Conservation (phyloP, 2,797 vertebrate species). For the Eptatretus atami region DNA sequence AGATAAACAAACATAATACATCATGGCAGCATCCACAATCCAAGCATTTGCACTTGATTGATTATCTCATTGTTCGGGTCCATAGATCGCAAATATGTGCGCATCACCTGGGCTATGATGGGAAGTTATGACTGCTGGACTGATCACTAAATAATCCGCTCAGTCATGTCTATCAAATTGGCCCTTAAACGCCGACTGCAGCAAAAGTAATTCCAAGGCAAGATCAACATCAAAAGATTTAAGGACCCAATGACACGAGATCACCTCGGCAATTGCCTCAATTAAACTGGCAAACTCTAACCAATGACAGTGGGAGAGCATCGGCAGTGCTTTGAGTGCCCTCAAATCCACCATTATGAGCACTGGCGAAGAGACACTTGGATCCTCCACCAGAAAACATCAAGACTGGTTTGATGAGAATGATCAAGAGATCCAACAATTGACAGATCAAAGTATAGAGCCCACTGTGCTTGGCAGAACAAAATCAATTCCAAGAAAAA, state of each 20-base stretch:
- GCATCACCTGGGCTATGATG: slow-evolving; percentile 2
- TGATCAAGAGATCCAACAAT: neutral
- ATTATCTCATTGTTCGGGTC: neutral
- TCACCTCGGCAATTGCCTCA: neutral
- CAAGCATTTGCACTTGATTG: neutral
- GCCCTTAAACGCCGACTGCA: slow-evolving; percentile 1
- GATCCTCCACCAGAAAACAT: neutral
- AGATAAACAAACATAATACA: neutral
- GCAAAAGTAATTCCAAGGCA: neutral
- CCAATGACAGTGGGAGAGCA: neutral
- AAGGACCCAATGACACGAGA: slow-evolving; percentile 4
- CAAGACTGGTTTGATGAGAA: neutral
- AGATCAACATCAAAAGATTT: slow-evolving; percentile 6
- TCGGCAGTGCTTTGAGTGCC: slow-evolving; percentile 6
- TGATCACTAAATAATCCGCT: neutral
- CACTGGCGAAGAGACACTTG: neutral
- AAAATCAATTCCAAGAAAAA: neutral
- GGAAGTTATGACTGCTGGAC: slow-evolving; percentile 1
- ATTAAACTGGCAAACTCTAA: too few relatives aligned
- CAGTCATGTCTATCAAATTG: slow-evolving; percentile 6
- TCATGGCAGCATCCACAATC: too few relatives aligned
- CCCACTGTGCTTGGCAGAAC: neutral
- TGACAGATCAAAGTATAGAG: neutral
- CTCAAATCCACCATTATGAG: slow-evolving; percentile 9
- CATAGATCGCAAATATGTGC: neutral